Conservation (phyloP, 2,888 invertebrate genomes). For the Pachycephus smyrnensis region DNA sequence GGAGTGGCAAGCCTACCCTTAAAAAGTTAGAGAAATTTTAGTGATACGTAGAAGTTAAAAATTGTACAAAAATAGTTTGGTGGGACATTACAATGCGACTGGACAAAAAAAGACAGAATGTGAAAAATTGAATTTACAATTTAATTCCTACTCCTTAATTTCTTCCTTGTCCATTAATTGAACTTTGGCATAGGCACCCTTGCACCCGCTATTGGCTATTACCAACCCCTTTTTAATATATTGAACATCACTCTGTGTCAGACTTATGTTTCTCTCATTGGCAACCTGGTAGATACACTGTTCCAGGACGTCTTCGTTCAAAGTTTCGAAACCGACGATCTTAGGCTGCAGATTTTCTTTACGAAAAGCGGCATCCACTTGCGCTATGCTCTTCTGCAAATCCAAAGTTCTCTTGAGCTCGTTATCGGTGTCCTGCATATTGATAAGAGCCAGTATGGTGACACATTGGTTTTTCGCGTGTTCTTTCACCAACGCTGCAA, state of each 20-base stretch:
- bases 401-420: conserved; percentile 37
- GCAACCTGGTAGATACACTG: conserved; percentile 53
- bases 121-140: not conserved
- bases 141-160: not conserved
- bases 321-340: conserved; percentile 41
- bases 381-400: conserved; percentile 31
- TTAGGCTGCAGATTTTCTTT: conserved; percentile 27
- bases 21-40: not conserved
- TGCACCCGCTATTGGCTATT: conserved; percentile 52
- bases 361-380: conserved; percentile 34
- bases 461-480: conserved; percentile 38
- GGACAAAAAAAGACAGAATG: not conserved
- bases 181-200: conserved; percentile 58
- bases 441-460: conserved; percentile 49
- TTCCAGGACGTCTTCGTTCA: conserved; percentile 44
- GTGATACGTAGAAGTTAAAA: not conserved
- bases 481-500: conserved; percentile 32
- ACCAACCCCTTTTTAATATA: conserved; percentile 44
- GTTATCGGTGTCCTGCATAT: conserved; percentile 41
- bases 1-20: not conserved
- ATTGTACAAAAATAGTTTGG: not conserved
- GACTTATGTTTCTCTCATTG: conserved; percentile 31
- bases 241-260: conserved; percentile 39
- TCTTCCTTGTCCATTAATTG: conserved; percentile 31
- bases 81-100: not conserved